phyloP scores from a whole-genome alignment of 2,888 invertebrate species.

The Raillietiella orientalis region DNA sequence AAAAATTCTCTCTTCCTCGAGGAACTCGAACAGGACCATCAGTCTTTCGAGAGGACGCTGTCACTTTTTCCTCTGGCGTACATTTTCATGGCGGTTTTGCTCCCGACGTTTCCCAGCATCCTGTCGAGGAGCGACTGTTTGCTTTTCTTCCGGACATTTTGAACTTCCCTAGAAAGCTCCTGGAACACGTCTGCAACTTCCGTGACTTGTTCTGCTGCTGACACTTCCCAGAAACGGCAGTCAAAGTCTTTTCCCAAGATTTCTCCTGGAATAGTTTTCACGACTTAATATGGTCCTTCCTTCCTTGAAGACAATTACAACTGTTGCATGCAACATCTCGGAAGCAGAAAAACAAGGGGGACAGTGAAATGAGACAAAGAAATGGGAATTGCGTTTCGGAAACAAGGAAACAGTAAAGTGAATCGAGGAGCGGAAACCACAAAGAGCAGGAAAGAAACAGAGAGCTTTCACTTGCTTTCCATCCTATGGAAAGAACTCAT shows the following conservation, averaged over 20 bases:
- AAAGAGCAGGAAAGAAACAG: too few species aligned
- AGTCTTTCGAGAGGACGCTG: conserved; percentile 52
- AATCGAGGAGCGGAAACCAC: too few species aligned
- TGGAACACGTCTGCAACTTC: conserved; percentile 55
- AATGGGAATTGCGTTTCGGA: not conserved
- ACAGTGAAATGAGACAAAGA: not conserved
- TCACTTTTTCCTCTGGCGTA: conserved; percentile 65
- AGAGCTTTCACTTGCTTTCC: too few species aligned
- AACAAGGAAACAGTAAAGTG: not conserved
- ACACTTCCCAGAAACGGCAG: conserved; percentile 54
- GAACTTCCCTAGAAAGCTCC: conserved; percentile 48
- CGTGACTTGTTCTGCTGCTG: conserved; percentile 50
- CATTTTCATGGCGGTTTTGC: conserved; percentile 21
- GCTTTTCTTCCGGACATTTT: conserved; percentile 39
- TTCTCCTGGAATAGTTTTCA: conserved; percentile 17
- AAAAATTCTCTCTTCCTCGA: too few species aligned
- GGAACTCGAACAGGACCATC: too few species aligned
- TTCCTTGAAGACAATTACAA: too few species aligned
- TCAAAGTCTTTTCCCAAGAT: conserved; percentile 60
- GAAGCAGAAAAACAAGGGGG: not conserved
- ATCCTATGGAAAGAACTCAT: too few species aligned
- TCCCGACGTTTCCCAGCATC: conserved; percentile 28
- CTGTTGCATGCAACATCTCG: too few species aligned
- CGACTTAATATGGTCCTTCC: not conserved
- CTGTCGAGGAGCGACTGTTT: conserved; percentile 41